Evolutionary conservation across 2,113 vertebrate species (phyloP).

Genomic region (Electrona antarctica): DNA sequence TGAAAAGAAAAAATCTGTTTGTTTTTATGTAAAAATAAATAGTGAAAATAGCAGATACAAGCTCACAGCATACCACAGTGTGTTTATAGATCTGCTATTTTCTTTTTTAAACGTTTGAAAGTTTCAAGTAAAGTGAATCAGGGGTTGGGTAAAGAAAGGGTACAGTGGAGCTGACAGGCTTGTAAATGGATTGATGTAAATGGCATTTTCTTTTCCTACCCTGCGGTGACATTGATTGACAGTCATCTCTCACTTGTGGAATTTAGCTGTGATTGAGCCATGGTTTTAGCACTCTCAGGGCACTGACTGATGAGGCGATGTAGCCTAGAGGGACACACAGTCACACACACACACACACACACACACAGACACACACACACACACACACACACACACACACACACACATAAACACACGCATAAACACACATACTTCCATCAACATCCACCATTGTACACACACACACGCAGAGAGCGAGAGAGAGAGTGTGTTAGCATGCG

Average conservation of each 20-base stretch:
- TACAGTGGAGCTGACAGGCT: slow-evolving; percentile 1
- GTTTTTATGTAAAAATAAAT: too few species aligned
- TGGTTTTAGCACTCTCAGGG: slow-evolving; percentile 46
- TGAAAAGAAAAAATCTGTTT: too few species aligned
- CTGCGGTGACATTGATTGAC: slow-evolving; percentile 60
- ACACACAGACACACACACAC: slow-evolving; percentile 19
- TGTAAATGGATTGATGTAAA: slow-evolving; percentile 12
- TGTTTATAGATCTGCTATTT: too few species aligned
- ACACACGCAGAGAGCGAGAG: slow-evolving; percentile 17
- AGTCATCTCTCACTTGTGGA: slow-evolving; percentile 44
- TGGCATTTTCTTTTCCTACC: slow-evolving; percentile 31
- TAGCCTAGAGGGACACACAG: slow-evolving; percentile 42
- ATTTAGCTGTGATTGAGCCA: slow-evolving; percentile 42
- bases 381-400: slow-evolving; percentile 14
- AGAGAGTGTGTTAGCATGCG: slow-evolving; percentile 30
- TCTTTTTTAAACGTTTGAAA: too few species aligned
- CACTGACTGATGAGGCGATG: slow-evolving; percentile 40
- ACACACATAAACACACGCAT: background rate
- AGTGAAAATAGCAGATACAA: too few species aligned
- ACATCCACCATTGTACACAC: slow-evolving; percentile 17
- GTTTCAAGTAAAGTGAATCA: background rate
- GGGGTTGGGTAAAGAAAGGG: slow-evolving; percentile 8
- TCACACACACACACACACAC: background rate
- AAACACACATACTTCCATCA: too few species aligned
- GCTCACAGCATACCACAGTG: too few species aligned